These are phyloP conservation scores for Cyprinodon variegatus DNA, from an alignment of 2,113 vertebrate genomes.

Conservation along the genomic window DNA sequence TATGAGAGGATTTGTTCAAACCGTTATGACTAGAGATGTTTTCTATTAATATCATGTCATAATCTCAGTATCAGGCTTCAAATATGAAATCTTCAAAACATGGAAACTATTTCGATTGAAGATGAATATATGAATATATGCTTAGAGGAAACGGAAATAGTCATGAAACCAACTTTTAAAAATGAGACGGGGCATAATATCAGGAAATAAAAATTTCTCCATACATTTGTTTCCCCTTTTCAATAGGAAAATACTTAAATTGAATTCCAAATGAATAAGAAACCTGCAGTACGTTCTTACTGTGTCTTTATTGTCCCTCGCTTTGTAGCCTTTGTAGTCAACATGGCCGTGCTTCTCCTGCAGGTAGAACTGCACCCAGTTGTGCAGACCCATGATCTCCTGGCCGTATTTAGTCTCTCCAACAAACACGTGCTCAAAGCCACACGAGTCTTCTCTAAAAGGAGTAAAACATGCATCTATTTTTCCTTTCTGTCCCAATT, in stretches of 20 bases:
- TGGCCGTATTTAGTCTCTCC: conserved; percentile 82
- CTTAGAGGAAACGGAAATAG: too few relatives aligned
- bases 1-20: background rate
- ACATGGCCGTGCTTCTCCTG: conserved; percentile 83
- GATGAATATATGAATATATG: too few relatives aligned
- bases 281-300: conserved; percentile 60
- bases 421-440: conserved; percentile 91
- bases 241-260: background rate
- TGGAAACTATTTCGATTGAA: too few relatives aligned
- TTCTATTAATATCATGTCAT: too few relatives aligned
- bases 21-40: too few relatives aligned
- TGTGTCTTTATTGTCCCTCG: conserved; percentile 76
- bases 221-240: background rate
- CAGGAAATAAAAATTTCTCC: background rate
- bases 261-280: background rate
- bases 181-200: background rate
- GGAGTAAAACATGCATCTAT: background rate
- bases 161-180: too few relatives aligned
- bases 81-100: too few relatives aligned
- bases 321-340: conserved; percentile 87
- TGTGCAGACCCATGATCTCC: conserved; percentile 86
- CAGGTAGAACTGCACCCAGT: conserved; percentile 90
- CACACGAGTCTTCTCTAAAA: conserved; percentile 84
- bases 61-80: too few relatives aligned
- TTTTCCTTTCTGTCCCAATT: background rate